Percentiles rank a stretch among this genome's conserved stretches.
phyloP scores from a whole-genome alignment of 2,113 vertebrate genomes.

The Prochilodus magdalenae region DNA sequence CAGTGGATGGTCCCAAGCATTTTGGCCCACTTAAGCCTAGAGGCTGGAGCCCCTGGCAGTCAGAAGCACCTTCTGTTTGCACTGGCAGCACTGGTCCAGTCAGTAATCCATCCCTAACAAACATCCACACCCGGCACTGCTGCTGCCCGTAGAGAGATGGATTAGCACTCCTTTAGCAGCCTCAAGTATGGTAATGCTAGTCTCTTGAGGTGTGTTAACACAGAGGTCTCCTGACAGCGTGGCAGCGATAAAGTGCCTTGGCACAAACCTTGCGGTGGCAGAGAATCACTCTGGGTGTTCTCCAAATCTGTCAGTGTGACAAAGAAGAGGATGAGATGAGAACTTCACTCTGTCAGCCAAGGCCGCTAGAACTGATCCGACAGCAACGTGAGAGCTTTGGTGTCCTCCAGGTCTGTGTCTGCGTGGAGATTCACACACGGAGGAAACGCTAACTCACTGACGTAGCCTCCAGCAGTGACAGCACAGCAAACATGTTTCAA shows the following conservation, averaged over 20 bases:
- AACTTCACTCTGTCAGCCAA: not conserved
- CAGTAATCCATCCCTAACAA: too few species aligned
- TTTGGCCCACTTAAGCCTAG: too few species aligned
- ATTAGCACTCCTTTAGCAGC: too few species aligned
- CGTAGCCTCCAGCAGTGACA: slow-evolving; percentile 76
- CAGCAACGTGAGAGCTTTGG: not conserved
- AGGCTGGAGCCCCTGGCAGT: too few species aligned
- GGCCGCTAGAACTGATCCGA: not conserved
- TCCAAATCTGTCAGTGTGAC: not conserved
- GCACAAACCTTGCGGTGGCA: slow-evolving; percentile 67
- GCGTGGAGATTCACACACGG: not conserved
- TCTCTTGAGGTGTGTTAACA: not conserved
- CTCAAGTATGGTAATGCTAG: not conserved
- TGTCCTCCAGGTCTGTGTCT: not conserved
- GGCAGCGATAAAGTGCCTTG: slow-evolving; percentile 80
- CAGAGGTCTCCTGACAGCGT: not conserved
- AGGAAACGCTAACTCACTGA: slow-evolving; percentile 62
- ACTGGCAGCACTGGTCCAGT: too few species aligned
- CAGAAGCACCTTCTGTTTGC: too few species aligned
- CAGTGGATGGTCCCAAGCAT: too few species aligned
- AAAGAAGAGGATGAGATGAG: not conserved
- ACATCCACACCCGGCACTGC: too few species aligned
- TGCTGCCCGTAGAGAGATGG: too few species aligned
- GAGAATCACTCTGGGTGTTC: not conserved
- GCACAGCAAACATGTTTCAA: too few species aligned